A percentile compares a stretch with the other conserved stretches of the same genome.
Evolutionary conservation across 2,888 invertebrate genomes (phyloP).

Genomic region (Elaeidobius kamerunicus): DNA sequence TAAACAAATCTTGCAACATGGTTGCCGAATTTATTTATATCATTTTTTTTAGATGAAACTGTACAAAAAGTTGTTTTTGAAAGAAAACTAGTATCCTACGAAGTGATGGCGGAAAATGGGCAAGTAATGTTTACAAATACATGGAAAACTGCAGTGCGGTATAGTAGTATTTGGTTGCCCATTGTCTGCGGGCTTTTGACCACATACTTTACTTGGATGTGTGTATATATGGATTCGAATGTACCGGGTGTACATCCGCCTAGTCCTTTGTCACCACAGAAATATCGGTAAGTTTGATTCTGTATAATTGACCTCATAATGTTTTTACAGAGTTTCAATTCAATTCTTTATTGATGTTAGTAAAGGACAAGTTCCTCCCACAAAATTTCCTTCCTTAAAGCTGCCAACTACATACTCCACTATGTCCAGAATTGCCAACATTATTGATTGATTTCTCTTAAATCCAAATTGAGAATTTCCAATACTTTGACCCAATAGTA

Average conservation of each 20-base stretch:
- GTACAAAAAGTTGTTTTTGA: slow-evolving; percentile 39
- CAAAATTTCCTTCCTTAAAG: no score
- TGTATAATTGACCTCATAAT: neutral
- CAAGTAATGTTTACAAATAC: slow-evolving; percentile 44
- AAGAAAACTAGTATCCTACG: slow-evolving; percentile 41
- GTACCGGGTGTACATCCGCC: slow-evolving; percentile 60
- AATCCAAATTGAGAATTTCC: no score
- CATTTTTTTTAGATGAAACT: slow-evolving; percentile 30
- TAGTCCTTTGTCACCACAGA: slow-evolving; percentile 55
- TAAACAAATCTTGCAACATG: neutral
- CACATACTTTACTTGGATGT: slow-evolving; percentile 56
- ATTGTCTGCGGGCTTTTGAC: slow-evolving; percentile 51
- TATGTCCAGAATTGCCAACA: no score
- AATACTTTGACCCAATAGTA: no score
- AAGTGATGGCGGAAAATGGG: slow-evolving; percentile 44
- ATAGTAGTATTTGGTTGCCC: slow-evolving; percentile 46
- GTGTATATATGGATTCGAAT: slow-evolving; percentile 61
- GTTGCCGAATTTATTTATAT: neutral
- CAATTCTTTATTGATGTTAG: neutral
- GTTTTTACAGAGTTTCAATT: neutral
- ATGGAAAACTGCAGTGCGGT: slow-evolving; percentile 44
- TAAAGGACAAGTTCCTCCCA: no score
- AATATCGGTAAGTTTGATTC: slow-evolving; percentile 48
- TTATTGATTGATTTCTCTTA: no score
- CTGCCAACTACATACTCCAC: no score